phyloP scores from a whole-genome alignment of 2,113 vertebrate genomes.

The cattle (Bos taurus) region DNA sequence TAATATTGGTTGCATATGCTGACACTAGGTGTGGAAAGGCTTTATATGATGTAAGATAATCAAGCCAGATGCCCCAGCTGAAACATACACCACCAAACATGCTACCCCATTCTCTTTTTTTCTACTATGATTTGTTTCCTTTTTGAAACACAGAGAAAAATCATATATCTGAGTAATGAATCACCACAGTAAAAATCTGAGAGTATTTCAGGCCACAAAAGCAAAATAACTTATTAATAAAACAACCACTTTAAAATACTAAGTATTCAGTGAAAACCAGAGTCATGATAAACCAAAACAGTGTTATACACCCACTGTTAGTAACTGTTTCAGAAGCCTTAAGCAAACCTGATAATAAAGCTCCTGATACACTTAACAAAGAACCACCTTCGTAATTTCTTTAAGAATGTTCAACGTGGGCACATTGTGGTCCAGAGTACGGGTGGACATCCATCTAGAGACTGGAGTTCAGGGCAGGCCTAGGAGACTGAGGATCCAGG shows the following conservation, averaged over 20 bases:
- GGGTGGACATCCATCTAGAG: not conserved
- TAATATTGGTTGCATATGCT: not conserved
- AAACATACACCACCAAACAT: not conserved
- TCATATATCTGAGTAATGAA: not conserved
- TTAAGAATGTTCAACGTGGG: not conserved
- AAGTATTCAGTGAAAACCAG: not conserved
- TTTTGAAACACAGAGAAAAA: not conserved
- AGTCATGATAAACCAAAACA: not conserved
- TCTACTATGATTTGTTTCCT: not conserved
- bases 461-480: not conserved
- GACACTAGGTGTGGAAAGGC: not conserved
- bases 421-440: not conserved
- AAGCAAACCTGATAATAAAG: not conserved
- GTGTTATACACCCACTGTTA: not conserved
- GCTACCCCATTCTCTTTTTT: not conserved
- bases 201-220: not conserved
- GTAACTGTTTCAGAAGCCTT: not conserved
- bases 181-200: not conserved
- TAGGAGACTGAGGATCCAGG: not conserved
- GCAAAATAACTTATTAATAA: not conserved
- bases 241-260: not conserved
- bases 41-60: not conserved
- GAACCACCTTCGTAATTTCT: not conserved
- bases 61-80: not conserved
- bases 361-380: not conserved